Percentiles rank a stretch among this genome's conserved stretches.
Evolutionary conservation across 1,140 invertebrate species (phyloP).

Genomic region (Mizuhopecten yessoensis): DNA sequence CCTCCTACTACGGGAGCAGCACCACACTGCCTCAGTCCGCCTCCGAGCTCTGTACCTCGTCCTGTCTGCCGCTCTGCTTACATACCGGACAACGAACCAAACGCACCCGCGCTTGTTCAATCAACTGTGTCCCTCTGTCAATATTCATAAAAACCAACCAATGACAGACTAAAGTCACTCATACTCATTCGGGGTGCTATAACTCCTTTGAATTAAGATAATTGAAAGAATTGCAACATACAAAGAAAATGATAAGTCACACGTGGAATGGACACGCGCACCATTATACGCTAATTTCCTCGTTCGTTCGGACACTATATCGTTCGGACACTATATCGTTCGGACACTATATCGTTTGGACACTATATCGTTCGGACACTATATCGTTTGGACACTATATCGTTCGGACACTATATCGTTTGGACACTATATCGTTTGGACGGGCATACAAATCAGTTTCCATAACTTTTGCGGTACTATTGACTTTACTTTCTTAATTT

Average conservation of each 20-base stretch:
- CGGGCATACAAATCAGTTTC: background rate
- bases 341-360: conserved; percentile 8
- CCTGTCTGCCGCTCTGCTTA: conserved; percentile 14
- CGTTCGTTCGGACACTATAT: background rate
- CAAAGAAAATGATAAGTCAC: conserved; percentile 8
- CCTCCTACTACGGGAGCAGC: background rate
- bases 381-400: conserved; percentile 1
- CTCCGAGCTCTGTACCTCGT: conserved; percentile 15
- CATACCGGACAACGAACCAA: conserved; percentile 36
- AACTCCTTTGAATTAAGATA: conserved; percentile 21
- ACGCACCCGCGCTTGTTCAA: conserved; percentile 36
- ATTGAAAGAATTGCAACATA: conserved; percentile 21
- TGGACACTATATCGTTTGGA: background rate
- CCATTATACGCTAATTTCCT: conserved; percentile 19
- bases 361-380: background rate
- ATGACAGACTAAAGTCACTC: conserved; percentile 13
- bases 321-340: too few relatives aligned
- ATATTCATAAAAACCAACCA: conserved; percentile 11
- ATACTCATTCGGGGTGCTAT: conserved; percentile 6
- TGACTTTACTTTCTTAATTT: background rate
- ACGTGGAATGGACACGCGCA: conserved; percentile 18
- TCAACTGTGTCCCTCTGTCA: conserved; percentile 34
- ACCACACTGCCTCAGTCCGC: conserved; percentile 24
- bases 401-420: too few relatives aligned
- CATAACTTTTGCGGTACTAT: background rate